These are phyloP conservation scores for Erpornis zantholeuca DNA, from an alignment of 2,113 vertebrate genomes.

Conservation along the genomic window DNA sequence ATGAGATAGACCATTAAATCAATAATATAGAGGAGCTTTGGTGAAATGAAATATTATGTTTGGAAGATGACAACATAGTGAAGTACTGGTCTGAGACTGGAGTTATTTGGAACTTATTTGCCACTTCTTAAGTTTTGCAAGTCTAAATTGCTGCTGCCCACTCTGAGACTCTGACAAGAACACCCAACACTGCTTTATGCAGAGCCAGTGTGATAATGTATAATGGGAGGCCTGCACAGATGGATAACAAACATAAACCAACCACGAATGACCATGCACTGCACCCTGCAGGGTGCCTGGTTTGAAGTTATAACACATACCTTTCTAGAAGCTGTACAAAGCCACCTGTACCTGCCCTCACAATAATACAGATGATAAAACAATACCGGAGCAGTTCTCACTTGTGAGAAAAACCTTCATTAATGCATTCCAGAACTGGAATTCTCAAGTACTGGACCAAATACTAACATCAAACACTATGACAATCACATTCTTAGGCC, in stretches of 20 bases:
- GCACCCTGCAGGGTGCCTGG: neutral
- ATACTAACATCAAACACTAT: neutral
- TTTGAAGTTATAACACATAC: neutral
- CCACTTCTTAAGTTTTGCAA: neutral
- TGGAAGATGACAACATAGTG: neutral
- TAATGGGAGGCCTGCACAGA: neutral
- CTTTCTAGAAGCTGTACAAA: neutral
- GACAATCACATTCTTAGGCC: neutral
- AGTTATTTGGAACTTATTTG: neutral
- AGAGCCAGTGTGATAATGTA: neutral
- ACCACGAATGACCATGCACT: fast-evolving
- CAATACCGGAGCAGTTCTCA: neutral
- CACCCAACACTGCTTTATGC: neutral
- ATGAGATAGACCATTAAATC: neutral
- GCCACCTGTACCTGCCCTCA: neutral
- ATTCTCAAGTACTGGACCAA: neutral
- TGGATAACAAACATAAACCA: neutral
- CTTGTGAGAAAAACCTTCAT: neutral
- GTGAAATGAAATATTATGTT: neutral
- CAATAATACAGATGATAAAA: neutral
- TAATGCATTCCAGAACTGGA: neutral
- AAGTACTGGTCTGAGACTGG: neutral
- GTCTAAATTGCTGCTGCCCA: neutral
- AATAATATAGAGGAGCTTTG: neutral
- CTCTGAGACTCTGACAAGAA: neutral